phyloP scores from a whole-genome alignment of 1,140 invertebrate species.

The Globodera rostochiensis region DNA sequence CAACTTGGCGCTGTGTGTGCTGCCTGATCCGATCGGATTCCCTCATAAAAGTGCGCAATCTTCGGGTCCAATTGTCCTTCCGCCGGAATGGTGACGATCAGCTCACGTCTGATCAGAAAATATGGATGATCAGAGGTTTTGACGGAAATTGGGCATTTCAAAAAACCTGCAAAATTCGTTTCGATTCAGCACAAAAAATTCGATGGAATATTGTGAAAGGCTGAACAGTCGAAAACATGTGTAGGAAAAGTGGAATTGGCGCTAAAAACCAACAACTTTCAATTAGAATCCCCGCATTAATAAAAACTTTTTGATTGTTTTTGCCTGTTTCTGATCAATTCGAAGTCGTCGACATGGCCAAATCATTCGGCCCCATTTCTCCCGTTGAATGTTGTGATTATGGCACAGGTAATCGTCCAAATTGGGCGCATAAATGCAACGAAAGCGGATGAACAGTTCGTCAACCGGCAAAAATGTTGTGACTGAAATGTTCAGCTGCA shows the following conservation, averaged over 20 bases:
- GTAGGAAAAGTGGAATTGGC: conserved; percentile 36
- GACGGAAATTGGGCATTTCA: neutral
- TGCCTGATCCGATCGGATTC: neutral
- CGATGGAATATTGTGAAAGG: conserved; percentile 50
- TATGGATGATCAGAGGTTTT: neutral
- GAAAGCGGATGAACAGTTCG: conserved; percentile 46
- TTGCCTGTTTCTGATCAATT: conserved; percentile 7
- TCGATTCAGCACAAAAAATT: conserved; percentile 12
- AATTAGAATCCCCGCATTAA: conserved; percentile 7
- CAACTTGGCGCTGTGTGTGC: conserved; percentile 27
- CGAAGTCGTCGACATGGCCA: conserved; percentile 47
- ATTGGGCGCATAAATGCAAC: conserved; percentile 54
- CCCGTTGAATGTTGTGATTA: conserved; percentile 44
- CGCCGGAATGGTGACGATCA: conserved; percentile 47
- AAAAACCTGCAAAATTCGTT: conserved; percentile 22
- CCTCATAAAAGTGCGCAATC: conserved; percentile 38
- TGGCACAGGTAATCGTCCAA: conserved; percentile 56
- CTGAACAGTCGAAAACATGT: conserved; percentile 56
- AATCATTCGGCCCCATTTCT: conserved; percentile 44
- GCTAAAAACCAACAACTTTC: neutral
- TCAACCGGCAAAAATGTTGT: conserved; percentile 29
- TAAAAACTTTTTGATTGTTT: neutral
- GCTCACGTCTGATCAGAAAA: conserved; percentile 13
- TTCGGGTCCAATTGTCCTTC: conserved; percentile 47
- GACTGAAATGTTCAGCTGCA: conserved; percentile 50